Percentiles rank a stretch among this genome's conserved stretches.
Conservation (phyloP, 2,888 invertebrate genomes). For the Phalera bucephala region DNA sequence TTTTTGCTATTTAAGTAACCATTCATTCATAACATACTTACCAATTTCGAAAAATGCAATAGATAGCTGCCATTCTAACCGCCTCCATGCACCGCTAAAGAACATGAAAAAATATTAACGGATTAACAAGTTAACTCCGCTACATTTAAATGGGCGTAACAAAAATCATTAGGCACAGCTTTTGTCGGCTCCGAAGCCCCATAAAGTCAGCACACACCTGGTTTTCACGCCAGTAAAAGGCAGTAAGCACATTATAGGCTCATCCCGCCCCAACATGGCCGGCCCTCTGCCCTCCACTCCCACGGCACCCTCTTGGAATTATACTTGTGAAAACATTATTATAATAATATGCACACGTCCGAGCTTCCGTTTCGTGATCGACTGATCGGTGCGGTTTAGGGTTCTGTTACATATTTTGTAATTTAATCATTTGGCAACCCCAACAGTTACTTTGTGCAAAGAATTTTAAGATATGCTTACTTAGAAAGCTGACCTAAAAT, state of each 20-base stretch:
- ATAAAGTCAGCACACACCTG: conserved; percentile 57
- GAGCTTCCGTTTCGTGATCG: conserved; percentile 58
- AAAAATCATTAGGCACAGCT: conserved; percentile 27
- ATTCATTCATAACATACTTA: too few species aligned
- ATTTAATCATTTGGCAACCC: too few species aligned
- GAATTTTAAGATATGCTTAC: too few species aligned
- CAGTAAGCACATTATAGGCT: conserved; percentile 60
- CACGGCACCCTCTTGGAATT: conserved; percentile 68
- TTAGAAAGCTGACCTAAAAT: too few species aligned
- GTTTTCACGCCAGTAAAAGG: conserved; percentile 42
- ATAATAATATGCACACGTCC: conserved; percentile 71
- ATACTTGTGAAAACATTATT: conserved; percentile 76
- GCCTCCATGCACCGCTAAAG: too few species aligned
- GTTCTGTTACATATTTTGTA: conserved; percentile 4
- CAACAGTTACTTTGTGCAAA: too few species aligned
- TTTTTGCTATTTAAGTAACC: too few species aligned
- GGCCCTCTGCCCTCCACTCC: conserved; percentile 49
- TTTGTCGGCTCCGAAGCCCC: conserved; percentile 29
- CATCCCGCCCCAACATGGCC: conserved; percentile 63
- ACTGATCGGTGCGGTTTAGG: conserved; percentile 39
- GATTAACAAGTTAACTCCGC: conserved; percentile 12
- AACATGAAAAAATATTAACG: neutral
- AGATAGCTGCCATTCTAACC: too few species aligned
- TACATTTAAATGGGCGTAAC: conserved; percentile 19
- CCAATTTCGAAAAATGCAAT: too few species aligned